Evolutionary conservation across 2,888 invertebrate genomes (phyloP).

Genomic region (Diarsia dahlii): DNA sequence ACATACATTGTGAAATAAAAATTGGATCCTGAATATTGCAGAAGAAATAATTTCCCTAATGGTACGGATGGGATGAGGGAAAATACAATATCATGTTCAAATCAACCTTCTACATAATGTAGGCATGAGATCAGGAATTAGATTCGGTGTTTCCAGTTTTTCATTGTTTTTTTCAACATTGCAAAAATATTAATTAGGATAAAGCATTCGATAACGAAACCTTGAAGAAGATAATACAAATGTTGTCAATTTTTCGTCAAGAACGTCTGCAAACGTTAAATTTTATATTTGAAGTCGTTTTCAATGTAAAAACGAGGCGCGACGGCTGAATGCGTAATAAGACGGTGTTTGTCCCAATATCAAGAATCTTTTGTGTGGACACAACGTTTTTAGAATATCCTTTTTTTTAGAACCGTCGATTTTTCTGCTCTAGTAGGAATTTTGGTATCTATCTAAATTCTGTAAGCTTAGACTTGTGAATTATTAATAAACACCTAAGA

Average conservation of each 20-base stretch:
- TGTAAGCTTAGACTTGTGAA: background rate
- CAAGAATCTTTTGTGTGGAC: background rate
- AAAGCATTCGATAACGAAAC: background rate
- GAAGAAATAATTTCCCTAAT: conserved; percentile 28
- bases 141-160: conserved; percentile 16
- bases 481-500: background rate
- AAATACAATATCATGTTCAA: conserved; percentile 22
- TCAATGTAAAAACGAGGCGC: conserved; percentile 12
- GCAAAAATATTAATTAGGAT: background rate
- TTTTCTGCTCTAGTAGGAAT: background rate
- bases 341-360: conserved; percentile 5
- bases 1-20: conserved; percentile 23
- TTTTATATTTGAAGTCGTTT: conserved; percentile 38
- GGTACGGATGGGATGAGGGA: background rate
- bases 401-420: background rate
- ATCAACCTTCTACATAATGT: conserved; percentile 13
- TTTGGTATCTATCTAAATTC: background rate
- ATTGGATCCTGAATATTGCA: conserved; percentile 37
- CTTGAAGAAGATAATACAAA: conserved; percentile 12
- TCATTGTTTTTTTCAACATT: conserved; percentile 6
- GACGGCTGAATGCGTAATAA: conserved; percentile 31
- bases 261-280: conserved; percentile 29
- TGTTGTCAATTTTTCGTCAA: conserved; percentile 29
- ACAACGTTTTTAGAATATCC: background rate
- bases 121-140: conserved; percentile 40